Evolutionary conservation across 2,113 vertebrate genomes (phyloP).

Genomic region (Zingel zingel): DNA sequence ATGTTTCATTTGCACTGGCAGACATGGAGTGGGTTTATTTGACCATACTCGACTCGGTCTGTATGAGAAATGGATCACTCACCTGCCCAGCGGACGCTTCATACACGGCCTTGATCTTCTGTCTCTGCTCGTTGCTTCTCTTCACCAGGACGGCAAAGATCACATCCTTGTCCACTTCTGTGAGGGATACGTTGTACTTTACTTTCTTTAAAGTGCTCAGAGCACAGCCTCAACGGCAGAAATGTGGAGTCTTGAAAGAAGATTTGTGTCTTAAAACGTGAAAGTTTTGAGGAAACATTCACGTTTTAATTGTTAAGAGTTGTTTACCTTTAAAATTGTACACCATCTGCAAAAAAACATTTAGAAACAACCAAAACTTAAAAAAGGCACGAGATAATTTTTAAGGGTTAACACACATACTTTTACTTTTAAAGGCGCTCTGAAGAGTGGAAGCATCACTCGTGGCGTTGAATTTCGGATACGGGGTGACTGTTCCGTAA

Average conservation of each 20-base stretch:
- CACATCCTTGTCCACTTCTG: constrained; percentile 91
- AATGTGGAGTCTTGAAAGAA: neutral
- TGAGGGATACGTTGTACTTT: neutral
- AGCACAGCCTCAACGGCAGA: neutral
- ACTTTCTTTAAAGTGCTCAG: neutral
- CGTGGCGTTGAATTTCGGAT: constrained; percentile 86
- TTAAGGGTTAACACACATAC: constrained; percentile 68
- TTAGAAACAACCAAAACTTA: neutral
- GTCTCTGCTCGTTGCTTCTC: constrained; percentile 90
- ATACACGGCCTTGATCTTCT: constrained; percentile 91
- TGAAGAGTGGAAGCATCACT: constrained; percentile 86
- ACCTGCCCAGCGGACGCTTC: constrained; percentile 88
- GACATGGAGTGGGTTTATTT: neutral
- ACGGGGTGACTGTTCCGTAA: constrained; percentile 80
- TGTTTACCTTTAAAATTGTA: neutral
- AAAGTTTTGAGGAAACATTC: too few species aligned
- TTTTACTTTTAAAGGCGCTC: constrained; percentile 87
- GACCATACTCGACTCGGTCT: neutral
- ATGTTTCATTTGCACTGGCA: too few species aligned
- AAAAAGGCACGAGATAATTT: neutral
- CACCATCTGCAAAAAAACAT: neutral
- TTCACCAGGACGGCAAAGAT: constrained; percentile 90
- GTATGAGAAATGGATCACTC: constrained; percentile 16
- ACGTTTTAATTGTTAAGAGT: neutral
- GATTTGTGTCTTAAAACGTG: neutral